These are phyloP conservation scores for Hymenopus coronatus DNA, from an alignment of 2,888 invertebrate genomes.

Conservation along the genomic window DNA sequence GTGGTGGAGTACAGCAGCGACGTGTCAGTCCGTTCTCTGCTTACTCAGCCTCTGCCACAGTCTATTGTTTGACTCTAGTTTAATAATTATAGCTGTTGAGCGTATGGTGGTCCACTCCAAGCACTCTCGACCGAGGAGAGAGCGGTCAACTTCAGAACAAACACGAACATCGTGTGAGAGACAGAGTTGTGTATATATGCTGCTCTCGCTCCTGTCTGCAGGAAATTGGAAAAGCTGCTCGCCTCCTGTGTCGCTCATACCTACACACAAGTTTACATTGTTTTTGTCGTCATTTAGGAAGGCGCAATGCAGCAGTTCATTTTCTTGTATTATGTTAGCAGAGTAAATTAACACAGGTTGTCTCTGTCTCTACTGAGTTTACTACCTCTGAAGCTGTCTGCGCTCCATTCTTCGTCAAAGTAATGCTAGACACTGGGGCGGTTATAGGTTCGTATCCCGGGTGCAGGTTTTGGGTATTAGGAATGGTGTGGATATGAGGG, in stretches of 20 bases:
- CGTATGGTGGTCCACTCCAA: not conserved
- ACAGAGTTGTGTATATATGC: not conserved
- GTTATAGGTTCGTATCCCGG: too few species aligned
- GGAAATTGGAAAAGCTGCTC: not conserved
- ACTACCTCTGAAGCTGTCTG: too few species aligned
- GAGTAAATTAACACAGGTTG: not conserved
- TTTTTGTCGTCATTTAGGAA: not conserved
- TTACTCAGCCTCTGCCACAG: too few species aligned
- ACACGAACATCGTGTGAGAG: not conserved
- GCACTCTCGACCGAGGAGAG: too few species aligned
- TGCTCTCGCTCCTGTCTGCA: not conserved
- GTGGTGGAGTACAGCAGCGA: too few species aligned
- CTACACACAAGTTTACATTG: not conserved
- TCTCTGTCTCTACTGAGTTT: not conserved
- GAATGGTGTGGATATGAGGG: too few species aligned
- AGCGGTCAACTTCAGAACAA: not conserved
- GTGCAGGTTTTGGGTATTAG: too few species aligned
- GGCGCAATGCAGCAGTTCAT: not conserved
- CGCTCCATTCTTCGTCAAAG: too few species aligned
- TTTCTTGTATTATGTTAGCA: not conserved
- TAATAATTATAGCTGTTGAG: not conserved
- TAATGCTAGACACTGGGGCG: too few species aligned
- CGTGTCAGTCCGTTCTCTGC: too few species aligned
- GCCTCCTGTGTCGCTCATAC: not conserved
- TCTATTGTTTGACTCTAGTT: not conserved